Evolutionary conservation across 2,888 invertebrate genomes (phyloP).

Genomic region (Glyphotaelius pellucidus): DNA sequence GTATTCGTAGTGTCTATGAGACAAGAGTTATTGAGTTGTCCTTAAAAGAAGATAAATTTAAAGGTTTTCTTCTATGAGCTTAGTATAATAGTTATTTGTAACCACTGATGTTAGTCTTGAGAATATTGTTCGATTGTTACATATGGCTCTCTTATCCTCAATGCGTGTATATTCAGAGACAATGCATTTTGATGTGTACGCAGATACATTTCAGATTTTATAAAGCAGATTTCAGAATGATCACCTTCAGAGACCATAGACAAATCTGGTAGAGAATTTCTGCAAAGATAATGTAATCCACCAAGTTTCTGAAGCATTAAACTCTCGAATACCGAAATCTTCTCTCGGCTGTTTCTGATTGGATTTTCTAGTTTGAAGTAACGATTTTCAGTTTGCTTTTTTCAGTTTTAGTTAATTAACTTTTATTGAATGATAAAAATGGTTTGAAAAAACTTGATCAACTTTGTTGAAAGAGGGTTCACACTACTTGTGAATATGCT

Average conservation of each 20-base stretch:
- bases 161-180: background rate
- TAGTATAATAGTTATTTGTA: conserved; percentile 18
- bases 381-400: no score
- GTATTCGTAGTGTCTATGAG: conserved; percentile 52
- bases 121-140: background rate
- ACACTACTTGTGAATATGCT: no score
- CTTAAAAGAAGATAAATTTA: conserved; percentile 6
- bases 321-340: background rate
- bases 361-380: background rate
- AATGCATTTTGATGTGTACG: background rate
- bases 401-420: no score
- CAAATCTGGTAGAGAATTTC: background rate
- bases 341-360: background rate
- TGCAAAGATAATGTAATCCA: background rate
- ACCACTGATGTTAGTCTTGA: background rate
- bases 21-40: conserved; percentile 39
- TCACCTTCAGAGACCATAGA: background rate
- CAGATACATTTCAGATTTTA: background rate
- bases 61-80: conserved; percentile 20
- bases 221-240: background rate
- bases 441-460: no score
- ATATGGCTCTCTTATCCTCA: background rate
- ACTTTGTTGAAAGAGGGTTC: no score
- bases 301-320: background rate
- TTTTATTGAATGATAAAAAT: no score